These are phyloP conservation scores for Boloria selene DNA, from an alignment of 2,888 invertebrate species.

Conservation along the genomic window DNA sequence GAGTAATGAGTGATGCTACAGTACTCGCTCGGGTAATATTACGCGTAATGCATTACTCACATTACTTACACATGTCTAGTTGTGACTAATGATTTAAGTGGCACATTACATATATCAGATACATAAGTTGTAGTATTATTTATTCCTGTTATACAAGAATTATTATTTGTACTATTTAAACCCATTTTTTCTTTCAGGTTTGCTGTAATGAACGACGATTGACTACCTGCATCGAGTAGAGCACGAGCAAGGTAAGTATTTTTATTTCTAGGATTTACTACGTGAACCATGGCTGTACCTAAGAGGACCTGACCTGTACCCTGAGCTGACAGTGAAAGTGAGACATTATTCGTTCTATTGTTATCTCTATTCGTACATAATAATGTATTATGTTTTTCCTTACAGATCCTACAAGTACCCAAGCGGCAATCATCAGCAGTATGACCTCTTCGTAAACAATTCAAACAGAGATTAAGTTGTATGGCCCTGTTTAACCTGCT, in stretches of 20 bases:
- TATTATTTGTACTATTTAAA: neutral
- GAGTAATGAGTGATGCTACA: no score
- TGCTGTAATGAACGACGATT: neutral
- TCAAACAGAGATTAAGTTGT: no score
- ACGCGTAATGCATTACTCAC: no score
- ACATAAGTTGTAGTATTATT: neutral
- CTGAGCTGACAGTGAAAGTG: neutral
- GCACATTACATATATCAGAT: neutral
- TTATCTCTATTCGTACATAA: neutral
- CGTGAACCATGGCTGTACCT: neutral
- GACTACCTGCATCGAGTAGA: neutral
- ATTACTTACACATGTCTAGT: no score
- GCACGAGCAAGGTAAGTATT: neutral
- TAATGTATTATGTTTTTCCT: neutral
- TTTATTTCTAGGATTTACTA: neutral
- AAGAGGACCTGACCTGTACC: neutral
- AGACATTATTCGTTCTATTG: neutral
- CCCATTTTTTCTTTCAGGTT: neutral
- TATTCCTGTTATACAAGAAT: neutral
- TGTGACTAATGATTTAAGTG: no score
- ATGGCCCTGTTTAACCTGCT: no score
- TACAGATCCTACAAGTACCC: neutral
- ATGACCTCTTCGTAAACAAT: no score
- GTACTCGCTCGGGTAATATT: no score
- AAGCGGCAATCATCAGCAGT: neutral